Base-by-base conservation (phyloP, 2,113 vertebrate species). In the Noturus placidus region DNA sequence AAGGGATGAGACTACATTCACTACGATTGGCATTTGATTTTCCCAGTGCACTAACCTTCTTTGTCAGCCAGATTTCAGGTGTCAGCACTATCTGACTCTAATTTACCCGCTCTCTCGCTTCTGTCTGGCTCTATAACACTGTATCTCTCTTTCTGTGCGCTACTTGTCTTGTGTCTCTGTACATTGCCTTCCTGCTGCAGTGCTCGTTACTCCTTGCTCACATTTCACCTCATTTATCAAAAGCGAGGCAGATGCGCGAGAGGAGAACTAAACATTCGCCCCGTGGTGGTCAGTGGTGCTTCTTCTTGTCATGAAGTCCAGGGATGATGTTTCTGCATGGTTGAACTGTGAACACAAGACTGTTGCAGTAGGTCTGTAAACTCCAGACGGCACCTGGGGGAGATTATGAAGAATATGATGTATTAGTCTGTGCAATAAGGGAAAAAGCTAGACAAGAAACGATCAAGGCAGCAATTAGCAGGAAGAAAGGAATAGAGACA, bases 201-300 rank as follows among this genome's bases (percentile, higher is more conserved):
- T 83, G 35, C 72, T 67, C 85, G 67, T 88, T 88, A 91, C 82
- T 90, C 77, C 85, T 84, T 79, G 78, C 63, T 91, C 85, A 50
- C 50, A 87, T 85, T 88, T 89, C 88, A 89, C 63, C 69, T 87
- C 85, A 74, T 90, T 90, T 85, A 86, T 89, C 87, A 89, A 83
- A 83, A 15, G 70, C 63, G 1, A 70, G 50, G 63, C n/a, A 22
- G 63, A 72, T 69, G 25, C 14, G 2, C 6, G 82, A 65, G 27
- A 38, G 11, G 42, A 70, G 11, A 50, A 33, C 65, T 19, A 50
- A 50, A 83, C 46, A 33, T 52, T 20, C 5, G 35, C 42, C 17
- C 30, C 10, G n/a, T 22, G 25, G 38, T 84, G 65, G 82, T 70
- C 63, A 84, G 35, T 35, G 17, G 7, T 17, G 35, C n/a, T 17